These are phyloP conservation scores for Carpatolechia fugitivella DNA, from an alignment of 2,888 invertebrate species.

Conservation along the genomic window DNA sequence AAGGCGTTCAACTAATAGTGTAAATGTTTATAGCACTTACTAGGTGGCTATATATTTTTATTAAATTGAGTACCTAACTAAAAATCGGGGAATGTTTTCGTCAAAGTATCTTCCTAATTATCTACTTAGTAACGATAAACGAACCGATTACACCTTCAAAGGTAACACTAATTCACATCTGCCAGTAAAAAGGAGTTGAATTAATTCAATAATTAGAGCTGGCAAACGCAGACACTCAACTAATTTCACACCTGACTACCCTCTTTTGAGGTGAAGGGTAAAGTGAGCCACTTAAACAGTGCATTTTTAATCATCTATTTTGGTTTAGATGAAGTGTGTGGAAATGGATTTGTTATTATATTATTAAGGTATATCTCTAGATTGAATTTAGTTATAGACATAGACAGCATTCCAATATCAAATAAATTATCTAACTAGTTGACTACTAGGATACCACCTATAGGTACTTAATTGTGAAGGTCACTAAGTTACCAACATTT, in stretches of 20 bases:
- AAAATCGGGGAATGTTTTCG: neutral
- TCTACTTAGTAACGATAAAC: conserved; percentile 28
- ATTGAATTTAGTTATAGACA: too few relatives aligned
- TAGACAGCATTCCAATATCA: too few relatives aligned
- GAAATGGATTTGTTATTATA: conserved; percentile 21
- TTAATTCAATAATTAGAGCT: conserved; percentile 44
- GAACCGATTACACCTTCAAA: conserved; percentile 39
- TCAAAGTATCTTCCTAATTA: neutral
- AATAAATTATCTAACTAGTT: too few relatives aligned
- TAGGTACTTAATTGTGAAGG: too few relatives aligned
- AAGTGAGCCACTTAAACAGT: conserved; percentile 33
- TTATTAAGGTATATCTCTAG: too few relatives aligned
- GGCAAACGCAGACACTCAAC: conserved; percentile 43
- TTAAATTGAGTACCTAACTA: too few relatives aligned
- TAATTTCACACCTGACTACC: conserved; percentile 48
- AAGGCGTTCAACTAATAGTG: too few relatives aligned
- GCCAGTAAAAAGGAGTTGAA: conserved; percentile 32
- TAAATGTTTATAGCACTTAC: too few relatives aligned
- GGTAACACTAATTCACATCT: conserved; percentile 34
- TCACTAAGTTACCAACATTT: too few relatives aligned
- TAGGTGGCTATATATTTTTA: too few relatives aligned
- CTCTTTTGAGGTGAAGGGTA: conserved; percentile 37
- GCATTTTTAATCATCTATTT: conserved; percentile 44
- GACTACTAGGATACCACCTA: too few relatives aligned
- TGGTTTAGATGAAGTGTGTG: conserved; percentile 18